Conservation (phyloP, 2,113 vertebrate species). For the Rhabdomys dilectus region DNA sequence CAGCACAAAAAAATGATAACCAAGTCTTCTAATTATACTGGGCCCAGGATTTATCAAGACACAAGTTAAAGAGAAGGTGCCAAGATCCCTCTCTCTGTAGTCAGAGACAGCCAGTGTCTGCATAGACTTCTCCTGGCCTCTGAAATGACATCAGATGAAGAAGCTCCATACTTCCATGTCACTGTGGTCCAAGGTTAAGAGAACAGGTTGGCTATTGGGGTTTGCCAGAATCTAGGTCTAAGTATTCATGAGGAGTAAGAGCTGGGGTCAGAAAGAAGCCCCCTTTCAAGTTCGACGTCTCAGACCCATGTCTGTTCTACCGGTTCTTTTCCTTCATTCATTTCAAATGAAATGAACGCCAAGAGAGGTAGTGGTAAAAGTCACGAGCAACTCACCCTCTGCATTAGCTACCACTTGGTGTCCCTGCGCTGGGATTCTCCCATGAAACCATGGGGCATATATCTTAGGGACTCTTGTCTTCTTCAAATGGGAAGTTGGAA, state of each 20-base stretch:
- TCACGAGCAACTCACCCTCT: background rate
- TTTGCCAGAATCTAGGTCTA: background rate
- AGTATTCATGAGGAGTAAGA: background rate
- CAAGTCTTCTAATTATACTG: background rate
- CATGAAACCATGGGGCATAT: background rate
- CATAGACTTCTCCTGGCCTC: rapidly evolving
- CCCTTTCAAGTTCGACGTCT: background rate
- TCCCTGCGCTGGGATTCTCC: background rate
- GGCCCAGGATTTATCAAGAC: slow-evolving; percentile 3
- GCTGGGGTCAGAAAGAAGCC: background rate
- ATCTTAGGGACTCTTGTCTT: background rate
- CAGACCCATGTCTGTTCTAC: background rate
- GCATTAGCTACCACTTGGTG: background rate
- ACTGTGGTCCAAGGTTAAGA: background rate
- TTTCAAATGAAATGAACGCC: background rate
- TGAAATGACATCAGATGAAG: rapidly evolving
- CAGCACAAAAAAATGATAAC: background rate
- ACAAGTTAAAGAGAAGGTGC: background rate
- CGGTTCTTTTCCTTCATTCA: background rate
- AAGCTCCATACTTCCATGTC: background rate
- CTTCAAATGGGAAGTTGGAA: background rate
- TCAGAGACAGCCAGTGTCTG: background rate
- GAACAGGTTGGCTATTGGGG: background rate
- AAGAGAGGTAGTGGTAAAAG: background rate
- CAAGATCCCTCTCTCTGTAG: background rate